A percentile compares a stretch with the other conserved stretches of the same genome.
Evolutionary conservation across 2,113 vertebrate genomes (phyloP).

Genomic region (Heterotilapia buettikoferi): DNA sequence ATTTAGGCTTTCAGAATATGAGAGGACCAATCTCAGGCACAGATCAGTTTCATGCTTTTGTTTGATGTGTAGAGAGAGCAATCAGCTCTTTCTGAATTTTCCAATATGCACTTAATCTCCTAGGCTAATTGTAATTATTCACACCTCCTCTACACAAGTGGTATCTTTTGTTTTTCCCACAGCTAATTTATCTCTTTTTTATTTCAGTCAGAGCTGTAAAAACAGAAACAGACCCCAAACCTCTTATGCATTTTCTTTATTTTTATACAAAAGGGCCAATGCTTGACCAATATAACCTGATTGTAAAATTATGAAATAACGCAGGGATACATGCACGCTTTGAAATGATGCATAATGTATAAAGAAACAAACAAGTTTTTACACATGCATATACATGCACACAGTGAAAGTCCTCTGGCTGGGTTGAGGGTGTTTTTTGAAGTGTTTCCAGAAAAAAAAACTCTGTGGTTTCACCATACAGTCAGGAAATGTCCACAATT

Average conservation of each 20-base stretch:
- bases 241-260: constrained; percentile 51
- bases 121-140: neutral
- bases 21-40: neutral
- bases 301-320: constrained; percentile 55
- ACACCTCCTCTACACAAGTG: neutral
- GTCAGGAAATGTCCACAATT: constrained; percentile 58
- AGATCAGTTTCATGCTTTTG: neutral
- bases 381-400: constrained; percentile 3
- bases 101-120: neutral
- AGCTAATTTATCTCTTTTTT: neutral
- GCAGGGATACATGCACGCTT: constrained; percentile 56
- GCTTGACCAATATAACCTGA: constrained; percentile 39
- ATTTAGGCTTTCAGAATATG: neutral
- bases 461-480: constrained; percentile 30
- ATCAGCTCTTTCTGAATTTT: neutral
- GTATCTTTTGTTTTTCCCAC: neutral
- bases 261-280: constrained; percentile 62
- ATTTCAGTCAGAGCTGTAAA: neutral
- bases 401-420: neutral
- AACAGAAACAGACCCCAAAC: neutral
- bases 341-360: constrained; percentile 72
- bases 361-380: constrained; percentile 22
- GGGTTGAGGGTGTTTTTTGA: neutral
- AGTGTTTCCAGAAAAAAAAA: neutral
- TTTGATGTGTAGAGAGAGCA: neutral